Evolutionary conservation across 2,113 vertebrate genomes (phyloP), one percentile per base, ranked within the genome.

Genomic region (Solea senegalensis): DNA sequence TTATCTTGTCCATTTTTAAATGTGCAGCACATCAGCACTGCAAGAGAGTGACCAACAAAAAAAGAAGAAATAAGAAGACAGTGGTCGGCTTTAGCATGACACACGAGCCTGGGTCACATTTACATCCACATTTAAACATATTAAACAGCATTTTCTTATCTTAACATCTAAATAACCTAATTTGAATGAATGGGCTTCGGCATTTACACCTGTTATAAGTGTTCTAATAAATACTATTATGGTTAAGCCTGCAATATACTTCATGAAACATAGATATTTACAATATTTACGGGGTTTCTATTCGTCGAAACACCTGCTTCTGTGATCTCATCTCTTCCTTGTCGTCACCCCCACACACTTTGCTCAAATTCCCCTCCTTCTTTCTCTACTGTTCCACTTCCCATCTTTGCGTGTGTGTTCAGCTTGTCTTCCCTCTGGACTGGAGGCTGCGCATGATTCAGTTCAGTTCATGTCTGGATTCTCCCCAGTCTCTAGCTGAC

Each of bases 381-480:
- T 63, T 6, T 14, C 27, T 34, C 55, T 66, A 59, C 71, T 78
- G 75, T 65, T 72, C 66, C 52, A 65, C 50, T 69, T 76, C 48
- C 68, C 49, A 43, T 27, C 28, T 73, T 48, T 28, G 13, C 9
- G 40, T 52, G 52, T 27, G 45, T 41, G 56, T 43, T 10, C 21
- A 8, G 7, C 5, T 27, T 4, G 13, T 62, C 39, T 64, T 77
- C 79, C 67, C 67, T 71, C 55, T 68, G 60, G 76, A 78, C 52
- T 41, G 8, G 61, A 68, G 16, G 55, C 65, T 70, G 45, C 43
- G 76, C 26, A 41, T 83, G 61, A 81, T 63, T 66, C 73, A 80
- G 73, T 60, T 78, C 66, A 34, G 34, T 34, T 34, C 71, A 68
- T 76, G 86, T 69, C 67, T 78, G 54, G 4, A 9, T 85, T 62